A percentile compares a stretch with the other conserved stretches of the same genome.
Evolutionary conservation across 2,113 vertebrate species (phyloP).

Genomic region (Alces alces): DNA sequence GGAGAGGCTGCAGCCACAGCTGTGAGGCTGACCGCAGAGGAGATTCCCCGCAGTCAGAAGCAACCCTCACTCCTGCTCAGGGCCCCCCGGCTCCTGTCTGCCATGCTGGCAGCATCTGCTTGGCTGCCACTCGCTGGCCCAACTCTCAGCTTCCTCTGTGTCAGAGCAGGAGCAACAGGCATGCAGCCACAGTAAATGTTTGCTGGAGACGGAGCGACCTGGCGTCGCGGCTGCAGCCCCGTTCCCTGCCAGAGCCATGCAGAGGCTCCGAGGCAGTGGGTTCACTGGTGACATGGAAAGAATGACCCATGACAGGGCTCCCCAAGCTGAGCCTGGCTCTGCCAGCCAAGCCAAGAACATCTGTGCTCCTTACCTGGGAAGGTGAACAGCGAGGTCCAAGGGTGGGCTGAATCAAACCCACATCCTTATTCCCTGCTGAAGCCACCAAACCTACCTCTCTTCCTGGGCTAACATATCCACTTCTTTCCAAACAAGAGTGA

Average conservation of each 20-base stretch:
- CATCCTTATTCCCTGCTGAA: background rate
- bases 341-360: background rate
- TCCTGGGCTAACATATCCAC: background rate
- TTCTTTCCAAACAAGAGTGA: background rate
- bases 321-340: background rate
- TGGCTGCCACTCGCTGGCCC: constrained; percentile 48
- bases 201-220: constrained; percentile 65
- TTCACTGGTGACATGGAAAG: background rate
- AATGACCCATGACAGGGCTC: background rate
- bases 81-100: background rate
- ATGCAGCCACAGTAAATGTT: constrained; percentile 67
- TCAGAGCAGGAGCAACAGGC: constrained; percentile 58
- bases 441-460: background rate
- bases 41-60: background rate
- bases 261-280: background rate
- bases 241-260: constrained; percentile 42
- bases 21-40: background rate
- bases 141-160: constrained; percentile 50
- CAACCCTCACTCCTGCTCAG: background rate
- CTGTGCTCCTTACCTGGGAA: background rate
- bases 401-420: background rate
- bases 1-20: background rate
- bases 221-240: constrained; percentile 21
- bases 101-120: constrained; percentile 45
- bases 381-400: background rate